Conservation (phyloP, 2,888 invertebrate species). For the Nyleta sp. region DNA sequence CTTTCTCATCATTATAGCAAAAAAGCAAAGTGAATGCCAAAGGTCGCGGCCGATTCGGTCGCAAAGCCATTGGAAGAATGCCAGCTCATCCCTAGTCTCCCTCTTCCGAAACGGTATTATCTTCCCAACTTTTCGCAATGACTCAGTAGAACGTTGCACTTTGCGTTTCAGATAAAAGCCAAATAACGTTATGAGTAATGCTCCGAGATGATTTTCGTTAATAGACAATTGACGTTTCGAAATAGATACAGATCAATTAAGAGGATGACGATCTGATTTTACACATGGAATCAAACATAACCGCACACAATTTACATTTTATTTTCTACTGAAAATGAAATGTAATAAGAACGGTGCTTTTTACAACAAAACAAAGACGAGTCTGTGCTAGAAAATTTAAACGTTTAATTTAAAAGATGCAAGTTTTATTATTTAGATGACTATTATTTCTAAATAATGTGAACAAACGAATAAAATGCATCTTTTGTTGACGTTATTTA, state of each 20-base stretch:
- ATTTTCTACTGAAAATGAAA: no score
- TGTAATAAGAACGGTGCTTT: no score
- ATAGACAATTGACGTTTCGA: conserved; percentile 13
- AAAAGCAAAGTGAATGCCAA: conserved; percentile 53
- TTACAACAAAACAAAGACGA: no score
- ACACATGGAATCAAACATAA: no score
- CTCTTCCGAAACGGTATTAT: conserved; percentile 34
- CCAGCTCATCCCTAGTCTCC: conserved; percentile 62
- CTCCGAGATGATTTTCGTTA: conserved; percentile 38
- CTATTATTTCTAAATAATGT: no score
- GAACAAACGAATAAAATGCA: no score
- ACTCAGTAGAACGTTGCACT: conserved; percentile 58
- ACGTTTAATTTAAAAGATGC: no score
- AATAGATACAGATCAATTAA: conserved; percentile 38
- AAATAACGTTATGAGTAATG: conserved; percentile 52
- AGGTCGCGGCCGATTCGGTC: conserved; percentile 64
- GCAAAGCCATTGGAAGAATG: conserved; percentile 68
- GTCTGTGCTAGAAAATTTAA: no score
- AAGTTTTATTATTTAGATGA: no score
- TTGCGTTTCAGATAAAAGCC: conserved; percentile 47
- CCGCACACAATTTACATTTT: neutral
- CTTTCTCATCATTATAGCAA: conserved; percentile 36
- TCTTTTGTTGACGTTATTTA: no score
- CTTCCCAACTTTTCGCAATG: conserved; percentile 52
- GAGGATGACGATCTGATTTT: no score